These are phyloP conservation scores for Dryobota labecula DNA, from an alignment of 2,888 invertebrate species.

Conservation along the genomic window DNA sequence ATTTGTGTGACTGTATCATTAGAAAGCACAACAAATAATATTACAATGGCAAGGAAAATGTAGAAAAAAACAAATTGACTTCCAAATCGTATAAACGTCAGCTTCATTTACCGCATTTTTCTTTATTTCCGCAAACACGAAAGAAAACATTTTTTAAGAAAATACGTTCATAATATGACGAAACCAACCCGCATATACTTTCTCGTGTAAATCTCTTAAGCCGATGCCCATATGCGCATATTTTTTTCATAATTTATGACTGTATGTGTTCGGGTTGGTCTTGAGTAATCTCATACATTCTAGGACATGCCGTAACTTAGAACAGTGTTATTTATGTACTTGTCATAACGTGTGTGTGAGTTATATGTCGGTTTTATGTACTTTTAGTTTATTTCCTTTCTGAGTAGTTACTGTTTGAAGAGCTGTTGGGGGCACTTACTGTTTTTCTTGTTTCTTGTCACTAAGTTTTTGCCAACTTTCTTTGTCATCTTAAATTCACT, in stretches of 20 bases:
- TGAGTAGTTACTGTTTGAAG: slow-evolving; percentile 29
- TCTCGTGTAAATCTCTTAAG: slow-evolving; percentile 71
- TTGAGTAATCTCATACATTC: slow-evolving; percentile 67
- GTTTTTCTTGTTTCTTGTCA: slow-evolving; percentile 5
- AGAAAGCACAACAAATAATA: slow-evolving; percentile 7
- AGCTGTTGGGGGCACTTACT: slow-evolving; percentile 1
- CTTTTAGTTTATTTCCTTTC: slow-evolving; percentile 52
- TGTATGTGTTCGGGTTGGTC: slow-evolving; percentile 59
- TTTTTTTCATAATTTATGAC: slow-evolving; percentile 73
- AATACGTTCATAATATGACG: slow-evolving; percentile 39
- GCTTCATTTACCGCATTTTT: slow-evolving; percentile 49
- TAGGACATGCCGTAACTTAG: slow-evolving; percentile 60
- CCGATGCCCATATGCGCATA: slow-evolving; percentile 65
- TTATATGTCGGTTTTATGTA: slow-evolving; percentile 50
- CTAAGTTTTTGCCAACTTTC: neutral
- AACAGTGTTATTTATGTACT: slow-evolving; percentile 61
- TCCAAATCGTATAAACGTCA: slow-evolving; percentile 53
- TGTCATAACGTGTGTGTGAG: slow-evolving; percentile 60
- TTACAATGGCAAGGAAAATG: neutral
- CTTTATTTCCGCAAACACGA: slow-evolving; percentile 49
- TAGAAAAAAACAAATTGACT: slow-evolving; percentile 34
- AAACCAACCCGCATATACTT: slow-evolving; percentile 61
- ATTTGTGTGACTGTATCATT: neutral
- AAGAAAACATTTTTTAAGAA: slow-evolving; percentile 49
- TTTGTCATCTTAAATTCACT: neutral